Evolutionary conservation across 2,888 invertebrate species (phyloP).

Genomic region (Polydrusus cervinus): DNA sequence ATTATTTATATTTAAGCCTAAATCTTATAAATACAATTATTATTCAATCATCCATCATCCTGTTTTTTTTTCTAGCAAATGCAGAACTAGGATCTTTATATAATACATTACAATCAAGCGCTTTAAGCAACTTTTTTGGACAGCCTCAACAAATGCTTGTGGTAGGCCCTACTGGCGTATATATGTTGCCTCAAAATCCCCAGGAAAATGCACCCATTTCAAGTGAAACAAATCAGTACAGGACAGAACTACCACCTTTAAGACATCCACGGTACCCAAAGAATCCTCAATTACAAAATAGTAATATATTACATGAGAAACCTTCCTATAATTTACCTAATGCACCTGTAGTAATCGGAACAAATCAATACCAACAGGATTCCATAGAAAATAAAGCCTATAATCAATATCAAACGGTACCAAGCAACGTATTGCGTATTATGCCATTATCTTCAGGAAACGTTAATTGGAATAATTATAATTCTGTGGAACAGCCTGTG

Average conservation of each 20-base stretch:
- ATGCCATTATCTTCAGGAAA: slow-evolving; percentile 16
- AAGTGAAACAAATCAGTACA: slow-evolving; percentile 3
- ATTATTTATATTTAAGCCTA: no score
- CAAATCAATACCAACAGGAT: neutral
- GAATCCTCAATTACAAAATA: neutral
- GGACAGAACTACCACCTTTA: neutral
- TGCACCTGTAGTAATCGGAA: neutral
- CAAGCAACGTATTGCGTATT: slow-evolving; percentile 34
- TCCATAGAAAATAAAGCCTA: neutral
- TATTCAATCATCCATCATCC: no score
- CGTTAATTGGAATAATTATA: neutral
- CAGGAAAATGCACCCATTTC: neutral
- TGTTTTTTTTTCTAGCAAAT: neutral
- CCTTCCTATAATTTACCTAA: neutral
- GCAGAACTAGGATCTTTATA: neutral
- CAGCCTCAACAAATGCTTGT: neutral
- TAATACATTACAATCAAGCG: slow-evolving; percentile 1
- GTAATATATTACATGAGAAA: neutral
- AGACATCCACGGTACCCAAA: slow-evolving; percentile 22
- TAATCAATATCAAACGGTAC: slow-evolving; percentile 13
- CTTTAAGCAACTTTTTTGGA: neutral
- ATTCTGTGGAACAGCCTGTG: neutral
- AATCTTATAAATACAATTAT: no score
- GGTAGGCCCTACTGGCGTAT: neutral
- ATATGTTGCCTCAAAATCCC: neutral